Evolutionary conservation across 35 echinoderm and acorn worm species (phyloP), one percentile per base, ranked within the genome.

Genomic region (Lytechinus pictus): DNA sequence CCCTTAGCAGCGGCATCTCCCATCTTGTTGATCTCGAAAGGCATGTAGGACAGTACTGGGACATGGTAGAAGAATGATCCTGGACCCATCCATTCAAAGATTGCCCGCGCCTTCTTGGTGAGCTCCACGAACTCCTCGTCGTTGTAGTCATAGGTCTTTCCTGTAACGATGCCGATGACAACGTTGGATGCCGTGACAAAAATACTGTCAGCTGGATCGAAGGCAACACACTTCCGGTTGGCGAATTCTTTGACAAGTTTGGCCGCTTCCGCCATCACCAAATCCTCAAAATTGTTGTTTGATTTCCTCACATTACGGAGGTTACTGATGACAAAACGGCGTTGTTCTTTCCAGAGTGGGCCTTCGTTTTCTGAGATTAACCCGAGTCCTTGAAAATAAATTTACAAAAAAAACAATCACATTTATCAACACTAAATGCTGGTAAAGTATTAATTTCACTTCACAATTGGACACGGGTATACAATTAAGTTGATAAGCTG

Each of bases 81-180:
- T 9, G 54, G 52, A 27, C 91, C 91, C 91, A 93, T 93, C 52
- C 54, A 93, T 9, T 93, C 91, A 27, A 93, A 93, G 52, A 93
- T 24, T 8, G 10, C 21, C 52, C 8, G 9, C 12, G 52, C 91
- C n/a, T 11, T 27, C 54, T 93, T 93, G 52, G 91, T 54, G 4
- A 93, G 11, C 9, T 57, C 54, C 9, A 93, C 54, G 91, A 93
- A 93, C 52, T 93, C 91, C 9, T 53, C n/a, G 91, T 93, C 91
- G 91, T 93, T 53, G 91, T 93, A 93, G 91, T 93, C n/a, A 29
- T 93, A 93, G 12, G 54, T 93, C 91, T 93, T 93, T 27, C 91
- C 91, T 14, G 91, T 93, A 9, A 93, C 21, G 52, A 93, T 93
- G 2, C 91, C 24, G 53, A 27, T 93, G 91, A 57, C 21, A 9